These are phyloP conservation scores for Sebastes trivittatus DNA, from an alignment of 2,797 vertebrate genomes.

Conservation along the genomic window DNA sequence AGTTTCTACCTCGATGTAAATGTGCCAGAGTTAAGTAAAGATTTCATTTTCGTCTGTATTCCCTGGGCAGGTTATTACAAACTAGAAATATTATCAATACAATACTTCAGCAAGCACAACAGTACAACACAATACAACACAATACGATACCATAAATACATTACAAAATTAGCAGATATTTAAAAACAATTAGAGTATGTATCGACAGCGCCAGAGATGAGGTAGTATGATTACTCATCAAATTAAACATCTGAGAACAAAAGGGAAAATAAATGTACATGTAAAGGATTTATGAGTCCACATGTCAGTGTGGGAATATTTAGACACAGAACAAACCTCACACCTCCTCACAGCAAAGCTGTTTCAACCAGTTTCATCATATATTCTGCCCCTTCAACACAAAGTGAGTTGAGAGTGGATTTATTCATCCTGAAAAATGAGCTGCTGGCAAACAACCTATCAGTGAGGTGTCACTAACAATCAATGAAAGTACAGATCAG, in stretches of 20 bases:
- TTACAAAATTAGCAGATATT: neutral
- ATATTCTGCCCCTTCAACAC: constrained; percentile 2
- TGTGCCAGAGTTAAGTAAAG: too few relatives aligned
- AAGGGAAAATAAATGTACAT: neutral
- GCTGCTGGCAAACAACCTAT: neutral
- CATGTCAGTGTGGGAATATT: constrained; percentile 6
- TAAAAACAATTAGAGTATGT: too few relatives aligned
- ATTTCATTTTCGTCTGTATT: too few relatives aligned
- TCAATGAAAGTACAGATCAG: neutral
- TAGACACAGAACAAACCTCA: constrained; percentile 27
- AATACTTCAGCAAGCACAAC: neutral
- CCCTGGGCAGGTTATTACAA: neutral
- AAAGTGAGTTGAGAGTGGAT: constrained; percentile 1
- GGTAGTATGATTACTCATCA: too few relatives aligned
- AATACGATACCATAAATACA: neutral
- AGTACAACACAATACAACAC: neutral
- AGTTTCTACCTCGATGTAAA: neutral
- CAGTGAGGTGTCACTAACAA: constrained; percentile 3
- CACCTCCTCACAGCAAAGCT: constrained; percentile 30
- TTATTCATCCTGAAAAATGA: constrained; percentile 6
- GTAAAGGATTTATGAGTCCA: constrained; percentile 22
- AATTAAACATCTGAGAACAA: neutral
- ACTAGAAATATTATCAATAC: neutral
- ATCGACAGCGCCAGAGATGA: too few relatives aligned
- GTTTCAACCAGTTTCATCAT: constrained; percentile 52